Base-by-base conservation (phyloP, 2,797 vertebrate genomes). In the Cygnus olor region DNA sequence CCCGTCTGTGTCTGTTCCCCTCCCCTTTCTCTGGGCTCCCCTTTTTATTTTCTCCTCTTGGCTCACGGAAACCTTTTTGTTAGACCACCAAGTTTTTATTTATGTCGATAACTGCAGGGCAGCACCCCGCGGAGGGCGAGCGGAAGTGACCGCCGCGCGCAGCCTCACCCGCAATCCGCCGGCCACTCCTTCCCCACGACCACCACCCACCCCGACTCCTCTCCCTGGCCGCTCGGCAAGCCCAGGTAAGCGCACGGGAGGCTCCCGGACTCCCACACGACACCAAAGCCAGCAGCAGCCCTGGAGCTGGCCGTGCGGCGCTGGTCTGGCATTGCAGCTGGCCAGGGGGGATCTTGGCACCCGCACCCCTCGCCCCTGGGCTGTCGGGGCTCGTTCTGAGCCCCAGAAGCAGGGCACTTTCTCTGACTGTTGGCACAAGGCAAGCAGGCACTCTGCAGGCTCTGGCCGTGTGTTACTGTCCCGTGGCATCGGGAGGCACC, bases 71-170 rank as follows among this genome's bases (percentile, higher is more conserved):
- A 98, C 97, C 88, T 93, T 98, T 98, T 98, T 97, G 98, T 99
- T 99, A 99, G 98, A 99, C 99, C 98, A 99, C 99, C 98, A 99
- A 99, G 99, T 99, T 99, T 99, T 99, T 99, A 99, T 99, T 99
- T 99, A 98, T 99, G 98, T 99, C 99, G 93, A 99, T 99, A 99
- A 99, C 99, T 99, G 98, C 99, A 99, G 99, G 99, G 98, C 98
- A 98, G 95, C 98, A 98, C 85, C 98, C 98, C 94, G 81, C 97
- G 95, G 98, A 99, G 98, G 98, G 98, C 79, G 98, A 99, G 97
- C 97, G 83, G 97, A 98, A 99, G 94, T 99, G 99, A 99, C 97
- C 97, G 89, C 97, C 96, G 88, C 63, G 88, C 97, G 93, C 97
- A 93, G 81, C 98, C 97, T 95, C 97, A 94, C 98, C 98, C 98